Conservation (phyloP, 2,113 vertebrate genomes). For the Coptodon bakossiorum region DNA sequence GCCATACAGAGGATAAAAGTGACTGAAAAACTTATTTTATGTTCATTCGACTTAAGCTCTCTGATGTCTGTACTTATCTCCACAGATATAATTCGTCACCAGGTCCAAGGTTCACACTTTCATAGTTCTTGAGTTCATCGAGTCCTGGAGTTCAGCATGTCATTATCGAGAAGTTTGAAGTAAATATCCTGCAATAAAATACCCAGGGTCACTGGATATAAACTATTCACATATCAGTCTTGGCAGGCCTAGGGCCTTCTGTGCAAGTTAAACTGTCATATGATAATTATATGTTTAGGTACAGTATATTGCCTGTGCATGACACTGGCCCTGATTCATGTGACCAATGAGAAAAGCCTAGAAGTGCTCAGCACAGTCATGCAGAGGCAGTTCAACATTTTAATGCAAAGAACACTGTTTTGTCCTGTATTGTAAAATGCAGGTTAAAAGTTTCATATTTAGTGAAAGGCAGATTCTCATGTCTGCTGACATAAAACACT, state of each 20-base stretch:
- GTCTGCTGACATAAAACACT: not conserved
- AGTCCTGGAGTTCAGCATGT: not conserved
- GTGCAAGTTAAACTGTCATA: not conserved
- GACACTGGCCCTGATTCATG: not conserved
- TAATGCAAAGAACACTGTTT: not conserved
- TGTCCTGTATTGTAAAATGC: not conserved
- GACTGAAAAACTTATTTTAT: not conserved
- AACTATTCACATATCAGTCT: not conserved
- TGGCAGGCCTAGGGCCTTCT: not conserved
- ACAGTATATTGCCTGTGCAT: not conserved
- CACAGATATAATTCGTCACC: not conserved
- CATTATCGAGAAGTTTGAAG: not conserved
- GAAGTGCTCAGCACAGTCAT: not conserved
- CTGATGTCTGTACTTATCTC: not conserved
- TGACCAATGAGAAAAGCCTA: not conserved
- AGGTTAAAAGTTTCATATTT: rapidly evolving
- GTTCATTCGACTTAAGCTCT: not conserved
- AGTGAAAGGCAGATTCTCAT: not conserved
- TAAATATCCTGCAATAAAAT: not conserved
- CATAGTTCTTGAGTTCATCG: not conserved
- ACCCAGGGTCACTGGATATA: not conserved
- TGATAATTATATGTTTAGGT: not conserved
- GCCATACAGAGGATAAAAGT: not conserved
- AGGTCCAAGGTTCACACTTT: not conserved
- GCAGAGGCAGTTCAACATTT: not conserved